These are phyloP conservation scores for Mantis religiosa DNA, from an alignment of 2,888 invertebrate genomes.

Conservation along the genomic window DNA sequence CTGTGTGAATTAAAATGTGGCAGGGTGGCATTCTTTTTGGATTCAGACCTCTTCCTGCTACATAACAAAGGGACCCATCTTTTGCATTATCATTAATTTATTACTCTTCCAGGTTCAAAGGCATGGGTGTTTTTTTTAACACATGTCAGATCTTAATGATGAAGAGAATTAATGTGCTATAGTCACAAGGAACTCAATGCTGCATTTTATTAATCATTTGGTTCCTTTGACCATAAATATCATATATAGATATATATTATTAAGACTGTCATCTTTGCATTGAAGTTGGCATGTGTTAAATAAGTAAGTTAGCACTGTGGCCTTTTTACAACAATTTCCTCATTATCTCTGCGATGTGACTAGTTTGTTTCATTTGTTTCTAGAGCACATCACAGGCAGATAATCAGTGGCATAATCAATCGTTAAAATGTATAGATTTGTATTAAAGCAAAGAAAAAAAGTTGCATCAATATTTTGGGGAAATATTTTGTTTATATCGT, in stretches of 20 bases:
- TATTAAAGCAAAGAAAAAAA: background rate
- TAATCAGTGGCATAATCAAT: background rate
- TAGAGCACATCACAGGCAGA: background rate
- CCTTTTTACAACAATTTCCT: background rate
- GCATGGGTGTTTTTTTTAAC: background rate
- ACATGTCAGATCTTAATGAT: background rate
- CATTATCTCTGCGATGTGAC: background rate
- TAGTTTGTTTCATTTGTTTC: background rate
- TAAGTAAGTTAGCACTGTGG: background rate
- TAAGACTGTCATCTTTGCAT: background rate
- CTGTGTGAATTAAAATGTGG: slow-evolving; percentile 3
- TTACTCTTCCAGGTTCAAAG: background rate
- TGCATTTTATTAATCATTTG: background rate
- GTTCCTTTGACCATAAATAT: background rate
- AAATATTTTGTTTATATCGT: background rate
- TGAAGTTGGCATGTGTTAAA: background rate
- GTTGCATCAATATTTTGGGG: background rate
- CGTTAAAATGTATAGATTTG: background rate
- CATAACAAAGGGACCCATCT: background rate
- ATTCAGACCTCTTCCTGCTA: slow-evolving; percentile 9
- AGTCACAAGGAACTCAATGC: background rate
- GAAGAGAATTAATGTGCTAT: background rate
- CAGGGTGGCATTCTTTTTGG: slow-evolving; percentile 16
- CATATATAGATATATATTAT: background rate
- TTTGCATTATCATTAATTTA: background rate